phyloP scores from a whole-genome alignment of 2,797 vertebrate species.

The Pipistrellus pygmaeus region DNA sequence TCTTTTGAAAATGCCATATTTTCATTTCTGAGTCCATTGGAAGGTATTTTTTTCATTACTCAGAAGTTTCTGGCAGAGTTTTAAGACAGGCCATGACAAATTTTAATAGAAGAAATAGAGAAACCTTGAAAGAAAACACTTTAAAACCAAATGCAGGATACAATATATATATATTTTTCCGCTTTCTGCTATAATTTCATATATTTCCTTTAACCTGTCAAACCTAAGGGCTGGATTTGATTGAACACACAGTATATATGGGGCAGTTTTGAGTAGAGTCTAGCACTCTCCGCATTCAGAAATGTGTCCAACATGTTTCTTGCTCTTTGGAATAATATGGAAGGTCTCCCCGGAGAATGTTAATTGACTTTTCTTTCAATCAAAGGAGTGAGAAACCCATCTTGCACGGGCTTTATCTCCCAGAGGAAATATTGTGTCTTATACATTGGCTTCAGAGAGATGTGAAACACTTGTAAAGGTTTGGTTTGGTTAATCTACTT shows the following conservation, averaged over 20 bases:
- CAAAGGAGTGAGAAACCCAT: slow-evolving; percentile 15
- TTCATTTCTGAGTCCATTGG: slow-evolving; percentile 48
- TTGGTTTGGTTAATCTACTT: background rate
- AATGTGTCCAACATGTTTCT: background rate
- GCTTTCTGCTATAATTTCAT: slow-evolving; percentile 3
- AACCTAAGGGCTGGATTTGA: slow-evolving; percentile 29
- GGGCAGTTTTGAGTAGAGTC: background rate
- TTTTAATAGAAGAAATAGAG: slow-evolving; percentile 54
- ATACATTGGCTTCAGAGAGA: slow-evolving; percentile 31
- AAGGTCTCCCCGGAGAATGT: slow-evolving; percentile 50
- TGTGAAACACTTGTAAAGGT: slow-evolving; percentile 48
- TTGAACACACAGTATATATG: background rate
- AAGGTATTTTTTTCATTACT: background rate
- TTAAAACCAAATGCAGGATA: background rate
- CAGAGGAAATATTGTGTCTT: slow-evolving; percentile 16
- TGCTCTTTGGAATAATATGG: background rate
- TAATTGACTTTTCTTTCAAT: slow-evolving; percentile 68
- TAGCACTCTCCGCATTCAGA: slow-evolving; percentile 1
- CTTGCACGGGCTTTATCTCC: background rate
- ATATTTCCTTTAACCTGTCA: background rate
- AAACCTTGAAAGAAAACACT: slow-evolving; percentile 20
- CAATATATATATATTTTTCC: background rate
- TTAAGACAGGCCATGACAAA: slow-evolving; percentile 33
- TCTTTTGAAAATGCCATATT: slow-evolving; percentile 52
- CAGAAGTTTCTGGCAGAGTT: slow-evolving; percentile 36